phyloP scores from a whole-genome alignment of 2,113 vertebrate species.

The Gopherus flavomarginatus region DNA sequence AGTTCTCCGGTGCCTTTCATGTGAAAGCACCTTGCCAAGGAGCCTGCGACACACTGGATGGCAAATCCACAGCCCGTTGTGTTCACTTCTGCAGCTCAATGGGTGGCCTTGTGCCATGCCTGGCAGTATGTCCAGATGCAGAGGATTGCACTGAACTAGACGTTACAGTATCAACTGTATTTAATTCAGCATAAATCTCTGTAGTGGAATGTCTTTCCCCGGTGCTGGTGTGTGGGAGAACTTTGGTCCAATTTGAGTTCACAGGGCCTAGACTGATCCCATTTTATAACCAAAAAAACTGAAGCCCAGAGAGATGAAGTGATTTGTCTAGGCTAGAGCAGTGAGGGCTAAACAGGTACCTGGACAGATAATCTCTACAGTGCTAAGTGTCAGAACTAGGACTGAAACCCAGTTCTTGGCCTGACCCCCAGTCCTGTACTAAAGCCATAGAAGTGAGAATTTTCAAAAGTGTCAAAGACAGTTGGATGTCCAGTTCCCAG shows the following conservation, averaged over 20 bases:
- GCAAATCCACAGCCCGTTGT: accelerated
- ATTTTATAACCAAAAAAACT: not conserved
- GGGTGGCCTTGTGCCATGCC: not conserved
- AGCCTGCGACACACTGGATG: not conserved
- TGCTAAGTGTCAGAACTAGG: not conserved
- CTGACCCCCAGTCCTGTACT: not conserved
- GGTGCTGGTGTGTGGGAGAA: not conserved
- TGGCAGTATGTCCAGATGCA: not conserved
- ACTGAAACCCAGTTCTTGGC: not conserved
- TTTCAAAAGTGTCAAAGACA: not conserved
- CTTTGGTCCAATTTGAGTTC: not conserved
- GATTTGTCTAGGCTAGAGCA: not conserved
- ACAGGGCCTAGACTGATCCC: not conserved
- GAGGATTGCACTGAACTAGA: not conserved
- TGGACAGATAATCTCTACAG: not conserved
- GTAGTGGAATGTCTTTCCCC: not conserved
- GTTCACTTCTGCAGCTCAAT: not conserved
- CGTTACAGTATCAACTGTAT: not conserved
- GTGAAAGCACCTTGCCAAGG: not conserved
- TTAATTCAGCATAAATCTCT: not conserved
- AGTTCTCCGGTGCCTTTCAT: accelerated
- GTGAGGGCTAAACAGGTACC: not conserved
- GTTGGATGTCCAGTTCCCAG: not conserved
- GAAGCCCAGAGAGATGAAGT: not conserved
- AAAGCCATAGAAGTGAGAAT: not conserved